Evolutionary conservation across 2,888 invertebrate species (phyloP).

Genomic region (Eilema sororculum): DNA sequence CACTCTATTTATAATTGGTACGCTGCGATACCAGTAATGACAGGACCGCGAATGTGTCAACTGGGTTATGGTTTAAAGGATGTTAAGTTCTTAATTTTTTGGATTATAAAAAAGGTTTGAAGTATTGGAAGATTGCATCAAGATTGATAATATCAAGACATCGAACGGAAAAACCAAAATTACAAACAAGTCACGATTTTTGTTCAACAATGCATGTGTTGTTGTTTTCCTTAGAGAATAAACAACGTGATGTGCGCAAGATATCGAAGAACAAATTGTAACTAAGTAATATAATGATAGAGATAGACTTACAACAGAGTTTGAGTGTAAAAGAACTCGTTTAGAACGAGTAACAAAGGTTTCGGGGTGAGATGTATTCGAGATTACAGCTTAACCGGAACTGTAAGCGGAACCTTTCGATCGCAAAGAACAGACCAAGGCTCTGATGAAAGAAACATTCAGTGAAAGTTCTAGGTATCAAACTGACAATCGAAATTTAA

Average conservation of each 20-base stretch:
- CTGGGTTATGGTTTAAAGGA: slow-evolving; percentile 53
- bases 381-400: slow-evolving; percentile 55
- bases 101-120: neutral
- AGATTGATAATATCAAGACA: slow-evolving; percentile 7
- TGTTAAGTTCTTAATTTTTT: slow-evolving; percentile 32
- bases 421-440: slow-evolving; percentile 37
- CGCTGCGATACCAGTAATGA: slow-evolving; percentile 69
- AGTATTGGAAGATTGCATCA: slow-evolving; percentile 4
- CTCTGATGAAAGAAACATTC: slow-evolving; percentile 39
- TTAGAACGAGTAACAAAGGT: slow-evolving; percentile 30
- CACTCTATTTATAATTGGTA: slow-evolving; percentile 79
- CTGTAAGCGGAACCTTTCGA: slow-evolving; percentile 52
- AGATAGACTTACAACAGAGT: slow-evolving; percentile 27
- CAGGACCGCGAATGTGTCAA: slow-evolving; percentile 64
- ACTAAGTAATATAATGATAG: slow-evolving; percentile 26
- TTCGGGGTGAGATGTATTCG: slow-evolving; percentile 31
- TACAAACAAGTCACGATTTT: slow-evolving; percentile 12
- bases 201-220: slow-evolving; percentile 19
- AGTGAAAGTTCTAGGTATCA: slow-evolving; percentile 76
- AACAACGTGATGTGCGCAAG: slow-evolving; percentile 9
- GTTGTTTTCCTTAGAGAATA: slow-evolving; percentile 15
- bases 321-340: slow-evolving; percentile 26
- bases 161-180: neutral
- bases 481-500: slow-evolving; percentile 79
- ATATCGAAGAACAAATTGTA: slow-evolving; percentile 26